These are phyloP conservation scores for Cichladusa arquata DNA, from an alignment of 2,113 vertebrate species.

Conservation along the genomic window DNA sequence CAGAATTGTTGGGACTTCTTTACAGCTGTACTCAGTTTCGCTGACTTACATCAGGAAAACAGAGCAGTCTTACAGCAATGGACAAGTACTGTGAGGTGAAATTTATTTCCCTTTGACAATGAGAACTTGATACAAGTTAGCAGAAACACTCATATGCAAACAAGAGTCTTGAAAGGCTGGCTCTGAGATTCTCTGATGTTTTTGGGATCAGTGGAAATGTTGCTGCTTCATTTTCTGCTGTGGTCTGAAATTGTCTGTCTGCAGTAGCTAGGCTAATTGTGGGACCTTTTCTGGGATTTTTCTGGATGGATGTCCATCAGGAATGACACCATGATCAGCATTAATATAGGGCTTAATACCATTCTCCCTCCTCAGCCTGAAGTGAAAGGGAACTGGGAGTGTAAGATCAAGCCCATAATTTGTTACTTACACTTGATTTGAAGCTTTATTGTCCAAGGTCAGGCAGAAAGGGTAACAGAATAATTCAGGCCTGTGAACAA, in stretches of 20 bases:
- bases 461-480: neutral
- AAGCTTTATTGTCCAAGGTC: neutral
- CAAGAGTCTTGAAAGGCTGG: neutral
- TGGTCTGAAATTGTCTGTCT: neutral
- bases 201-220: neutral
- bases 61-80: neutral
- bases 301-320: neutral
- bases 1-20: neutral
- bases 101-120: neutral
- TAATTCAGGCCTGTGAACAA: neutral
- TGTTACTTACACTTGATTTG: slow-evolving; percentile 18
- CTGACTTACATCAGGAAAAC: neutral
- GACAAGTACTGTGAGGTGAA: neutral
- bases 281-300: neutral
- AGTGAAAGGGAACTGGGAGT: neutral
- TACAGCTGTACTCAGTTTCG: neutral
- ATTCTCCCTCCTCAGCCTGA: neutral
- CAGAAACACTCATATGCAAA: neutral
- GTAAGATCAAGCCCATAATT: neutral
- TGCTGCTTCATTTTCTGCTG: neutral
- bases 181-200: neutral
- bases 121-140: neutral
- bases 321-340: neutral
- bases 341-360: neutral
- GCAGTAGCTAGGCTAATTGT: neutral